A percentile compares a stretch with the other conserved stretches of the same genome.
phyloP scores from a whole-genome alignment of 2,888 invertebrate species.

The Standfussiana lucernea region DNA sequence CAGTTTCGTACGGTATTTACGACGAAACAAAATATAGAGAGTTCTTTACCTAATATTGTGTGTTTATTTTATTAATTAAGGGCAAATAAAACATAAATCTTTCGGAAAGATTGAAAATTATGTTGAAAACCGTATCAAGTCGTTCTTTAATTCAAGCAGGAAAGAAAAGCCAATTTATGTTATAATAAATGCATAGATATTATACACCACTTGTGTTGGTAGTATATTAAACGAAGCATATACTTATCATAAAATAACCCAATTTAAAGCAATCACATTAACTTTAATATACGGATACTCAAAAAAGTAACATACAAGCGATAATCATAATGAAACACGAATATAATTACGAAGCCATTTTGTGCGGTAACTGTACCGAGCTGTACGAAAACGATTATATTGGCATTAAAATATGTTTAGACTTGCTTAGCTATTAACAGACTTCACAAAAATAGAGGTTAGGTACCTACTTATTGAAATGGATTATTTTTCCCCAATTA shows the following conservation, averaged over 20 bases:
- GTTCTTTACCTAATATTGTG: not conserved
- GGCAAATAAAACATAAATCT: not conserved
- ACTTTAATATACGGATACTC: conserved; percentile 20
- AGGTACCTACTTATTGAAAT: not conserved
- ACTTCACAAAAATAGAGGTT: not conserved
- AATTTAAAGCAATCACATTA: conserved; percentile 33
- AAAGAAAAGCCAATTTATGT: too few relatives aligned
- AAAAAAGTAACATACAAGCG: conserved; percentile 1
- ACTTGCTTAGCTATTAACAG: conserved; percentile 1
- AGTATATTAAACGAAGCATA: not conserved
- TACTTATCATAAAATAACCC: not conserved
- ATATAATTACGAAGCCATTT: conserved; percentile 46
- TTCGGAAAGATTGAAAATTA: not conserved
- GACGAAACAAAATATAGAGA: not conserved
- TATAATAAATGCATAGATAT: too few relatives aligned
- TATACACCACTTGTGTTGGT: not conserved
- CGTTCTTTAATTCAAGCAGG: not conserved
- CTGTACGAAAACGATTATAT: conserved; percentile 44
- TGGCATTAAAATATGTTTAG: conserved; percentile 49
- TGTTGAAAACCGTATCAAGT: not conserved
- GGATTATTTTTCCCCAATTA: not conserved
- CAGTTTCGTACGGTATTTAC: not conserved
- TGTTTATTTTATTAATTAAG: not conserved
- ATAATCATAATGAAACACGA: conserved; percentile 28
- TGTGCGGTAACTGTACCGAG: conserved; percentile 4